Percentiles rank a stretch among this genome's conserved stretches.
Evolutionary conservation across 2,797 vertebrate genomes (phyloP).

Genomic region (Varecia variegata): DNA sequence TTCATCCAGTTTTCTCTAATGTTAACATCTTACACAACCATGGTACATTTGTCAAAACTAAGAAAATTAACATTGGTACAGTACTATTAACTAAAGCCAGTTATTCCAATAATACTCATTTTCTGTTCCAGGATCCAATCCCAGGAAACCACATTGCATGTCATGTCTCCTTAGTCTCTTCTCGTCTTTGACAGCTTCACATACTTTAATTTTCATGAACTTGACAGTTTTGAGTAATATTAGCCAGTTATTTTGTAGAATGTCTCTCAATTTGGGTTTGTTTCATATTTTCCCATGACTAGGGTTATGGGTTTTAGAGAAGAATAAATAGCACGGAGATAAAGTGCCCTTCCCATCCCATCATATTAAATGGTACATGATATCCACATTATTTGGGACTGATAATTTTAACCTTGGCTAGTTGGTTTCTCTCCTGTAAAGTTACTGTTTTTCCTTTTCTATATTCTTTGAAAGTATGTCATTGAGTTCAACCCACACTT

Average conservation of each 20-base stretch:
- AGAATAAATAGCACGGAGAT: background rate
- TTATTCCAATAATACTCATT: background rate
- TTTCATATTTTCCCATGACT: background rate
- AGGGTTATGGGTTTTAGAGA: background rate
- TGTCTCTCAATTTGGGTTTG: background rate
- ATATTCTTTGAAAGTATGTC: background rate
- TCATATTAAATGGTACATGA: background rate
- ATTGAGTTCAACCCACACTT: background rate
- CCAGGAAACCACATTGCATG: background rate
- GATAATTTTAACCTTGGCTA: background rate
- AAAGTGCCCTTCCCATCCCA: background rate
- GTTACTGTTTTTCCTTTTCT: background rate
- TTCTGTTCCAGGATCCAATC: background rate
- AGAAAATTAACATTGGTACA: background rate
- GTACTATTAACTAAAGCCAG: background rate
- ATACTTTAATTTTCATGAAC: background rate
- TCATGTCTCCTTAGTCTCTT: background rate
- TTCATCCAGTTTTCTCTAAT: background rate
- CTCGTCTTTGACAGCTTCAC: background rate
- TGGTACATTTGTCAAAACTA: background rate
- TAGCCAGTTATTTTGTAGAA: background rate
- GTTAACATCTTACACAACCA: background rate
- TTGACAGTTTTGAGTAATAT: slow-evolving; percentile 34
- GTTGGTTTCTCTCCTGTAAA: background rate
- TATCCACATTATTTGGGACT: background rate